phyloP scores from a whole-genome alignment of 1,140 invertebrate species.

The Pomacea maculata region DNA sequence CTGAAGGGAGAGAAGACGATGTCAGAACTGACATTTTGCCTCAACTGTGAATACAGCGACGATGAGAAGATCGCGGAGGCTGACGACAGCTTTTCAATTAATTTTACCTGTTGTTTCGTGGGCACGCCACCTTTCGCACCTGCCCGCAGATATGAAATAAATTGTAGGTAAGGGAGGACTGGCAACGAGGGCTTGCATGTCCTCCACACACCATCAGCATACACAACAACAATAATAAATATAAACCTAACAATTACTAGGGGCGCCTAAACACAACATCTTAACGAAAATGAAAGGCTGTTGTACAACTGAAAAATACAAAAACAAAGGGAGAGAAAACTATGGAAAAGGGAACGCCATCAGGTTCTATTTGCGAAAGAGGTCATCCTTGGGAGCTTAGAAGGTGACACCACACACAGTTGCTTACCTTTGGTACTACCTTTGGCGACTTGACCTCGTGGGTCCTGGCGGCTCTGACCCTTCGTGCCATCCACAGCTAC shows the following conservation, averaged over 20 bases:
- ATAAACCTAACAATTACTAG: not conserved
- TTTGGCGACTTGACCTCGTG: not conserved
- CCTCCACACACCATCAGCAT: not conserved
- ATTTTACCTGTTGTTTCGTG: not conserved
- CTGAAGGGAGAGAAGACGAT: slow-evolving; percentile 23
- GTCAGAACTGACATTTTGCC: not conserved
- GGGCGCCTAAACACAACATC: not conserved
- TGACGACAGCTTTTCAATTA: not conserved
- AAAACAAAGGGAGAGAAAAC: no score
- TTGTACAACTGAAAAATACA: no score
- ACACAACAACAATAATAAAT: not conserved
- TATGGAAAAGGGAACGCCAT: no score
- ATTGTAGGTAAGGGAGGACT: not conserved
- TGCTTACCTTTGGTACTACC: not conserved
- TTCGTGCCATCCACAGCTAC: not conserved
- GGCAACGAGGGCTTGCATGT: not conserved
- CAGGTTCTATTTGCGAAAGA: no score
- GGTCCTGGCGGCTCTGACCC: not conserved
- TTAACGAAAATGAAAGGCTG: no score
- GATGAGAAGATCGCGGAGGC: slow-evolving; percentile 9
- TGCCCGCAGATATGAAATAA: not conserved
- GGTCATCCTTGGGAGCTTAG: no score
- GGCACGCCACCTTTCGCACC: not conserved
- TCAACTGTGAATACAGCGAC: slow-evolving; percentile 3
- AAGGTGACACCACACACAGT: no score